These are phyloP conservation scores for Arothron firmamentum DNA, from an alignment of 2,113 vertebrate species.

Conservation along the genomic window DNA sequence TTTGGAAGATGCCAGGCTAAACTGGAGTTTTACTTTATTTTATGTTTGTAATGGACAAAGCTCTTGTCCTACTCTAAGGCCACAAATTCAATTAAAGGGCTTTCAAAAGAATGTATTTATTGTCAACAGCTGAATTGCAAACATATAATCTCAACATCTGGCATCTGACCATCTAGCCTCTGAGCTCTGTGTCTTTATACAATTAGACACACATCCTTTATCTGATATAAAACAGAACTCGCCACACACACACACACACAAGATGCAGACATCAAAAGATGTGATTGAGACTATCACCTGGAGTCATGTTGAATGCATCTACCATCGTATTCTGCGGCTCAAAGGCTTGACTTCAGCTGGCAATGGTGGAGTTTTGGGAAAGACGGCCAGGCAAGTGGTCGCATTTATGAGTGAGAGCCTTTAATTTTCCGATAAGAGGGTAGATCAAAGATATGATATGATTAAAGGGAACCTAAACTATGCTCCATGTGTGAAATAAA, in stretches of 20 bases:
- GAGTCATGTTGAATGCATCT: conserved; percentile 40
- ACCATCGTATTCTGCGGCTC: conserved; percentile 25
- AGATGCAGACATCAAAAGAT: conserved; percentile 44
- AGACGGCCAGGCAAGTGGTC: conserved; percentile 36
- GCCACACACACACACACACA: conserved; percentile 3
- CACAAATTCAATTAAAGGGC: no score
- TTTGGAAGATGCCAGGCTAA: no score
- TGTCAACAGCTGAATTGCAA: conserved; percentile 17
- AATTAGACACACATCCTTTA: conserved; percentile 38
- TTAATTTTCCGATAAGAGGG: conserved; percentile 68
- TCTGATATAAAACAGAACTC: conserved; percentile 40
- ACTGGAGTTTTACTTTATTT: no score
- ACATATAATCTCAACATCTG: conserved; percentile 44
- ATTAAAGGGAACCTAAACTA: conserved; percentile 66
- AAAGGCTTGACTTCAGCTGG: conserved; percentile 32
- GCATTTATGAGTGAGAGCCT: conserved; percentile 58
- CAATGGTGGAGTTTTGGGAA: conserved; percentile 26
- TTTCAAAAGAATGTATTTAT: no score
- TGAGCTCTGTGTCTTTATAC: conserved; percentile 43
- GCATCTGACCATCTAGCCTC: conserved; percentile 44
- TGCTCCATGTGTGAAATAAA: conserved; percentile 30
- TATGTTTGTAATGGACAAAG: no score
- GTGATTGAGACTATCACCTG: conserved; percentile 9
- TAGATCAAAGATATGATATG: conserved; percentile 73
- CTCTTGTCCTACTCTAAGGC: no score